Percentiles rank a stretch among this genome's conserved stretches.
Conservation (phyloP, 2,113 vertebrate genomes). For the Datnioides undecimradiatus region DNA sequence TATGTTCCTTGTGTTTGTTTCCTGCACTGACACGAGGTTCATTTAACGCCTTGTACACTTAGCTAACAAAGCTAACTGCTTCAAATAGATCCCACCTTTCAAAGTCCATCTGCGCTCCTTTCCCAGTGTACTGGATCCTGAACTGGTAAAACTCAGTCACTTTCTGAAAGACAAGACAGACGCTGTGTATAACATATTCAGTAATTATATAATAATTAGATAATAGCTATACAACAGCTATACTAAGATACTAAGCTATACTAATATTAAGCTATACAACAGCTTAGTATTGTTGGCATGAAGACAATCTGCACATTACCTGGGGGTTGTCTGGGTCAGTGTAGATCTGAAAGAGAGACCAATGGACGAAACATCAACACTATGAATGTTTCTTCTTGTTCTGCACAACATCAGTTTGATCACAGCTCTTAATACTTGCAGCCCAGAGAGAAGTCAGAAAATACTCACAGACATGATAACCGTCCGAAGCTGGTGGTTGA, state of each 20-base stretch:
- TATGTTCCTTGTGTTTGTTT: background rate
- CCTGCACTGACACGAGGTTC: background rate
- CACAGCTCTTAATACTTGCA: background rate
- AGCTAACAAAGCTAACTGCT: background rate
- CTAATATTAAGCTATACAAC: background rate
- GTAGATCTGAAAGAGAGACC: constrained; percentile 85
- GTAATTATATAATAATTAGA: background rate
- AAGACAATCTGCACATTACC: constrained; percentile 76
- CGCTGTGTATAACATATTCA: background rate
- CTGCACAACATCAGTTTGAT: background rate
- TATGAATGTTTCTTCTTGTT: background rate
- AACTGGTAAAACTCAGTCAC: constrained; percentile 97
- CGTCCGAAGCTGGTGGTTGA: constrained; percentile 87
- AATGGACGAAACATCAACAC: background rate
- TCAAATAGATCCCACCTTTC: constrained; percentile 80
- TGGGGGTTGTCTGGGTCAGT: constrained; percentile 89
- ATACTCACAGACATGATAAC: constrained; percentile 94
- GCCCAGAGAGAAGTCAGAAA: constrained; percentile 22
- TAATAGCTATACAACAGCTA: too few species aligned
- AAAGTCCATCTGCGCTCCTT: constrained; percentile 90
- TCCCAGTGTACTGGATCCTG: constrained; percentile 90
- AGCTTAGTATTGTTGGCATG: background rate
- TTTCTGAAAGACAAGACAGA: constrained; percentile 82
- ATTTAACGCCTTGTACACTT: background rate
- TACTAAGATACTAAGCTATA: too few species aligned